Percentiles rank a stretch among this genome's conserved stretches.
phyloP scores from a whole-genome alignment of 2,797 vertebrate genomes.

The Poeciliopsis turneri region DNA sequence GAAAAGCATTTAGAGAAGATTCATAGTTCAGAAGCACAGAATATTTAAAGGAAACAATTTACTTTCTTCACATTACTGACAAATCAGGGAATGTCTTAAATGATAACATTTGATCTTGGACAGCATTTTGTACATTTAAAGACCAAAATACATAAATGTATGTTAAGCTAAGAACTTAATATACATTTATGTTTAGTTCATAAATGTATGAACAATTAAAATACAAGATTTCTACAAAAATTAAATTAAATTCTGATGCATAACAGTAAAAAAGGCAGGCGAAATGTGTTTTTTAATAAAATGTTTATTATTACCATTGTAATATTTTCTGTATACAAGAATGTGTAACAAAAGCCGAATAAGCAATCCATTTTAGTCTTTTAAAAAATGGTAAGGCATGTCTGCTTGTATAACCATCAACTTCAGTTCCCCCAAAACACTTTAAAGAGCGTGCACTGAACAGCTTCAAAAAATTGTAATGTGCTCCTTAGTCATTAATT shows the following conservation, averaged over 20 bases:
- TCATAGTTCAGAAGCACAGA: neutral
- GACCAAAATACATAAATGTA: neutral
- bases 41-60: neutral
- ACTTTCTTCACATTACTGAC: neutral
- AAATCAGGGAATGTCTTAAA: neutral
- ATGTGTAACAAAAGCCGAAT: slow-evolving; percentile 87
- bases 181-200: too few relatives aligned
- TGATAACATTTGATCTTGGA: neutral
- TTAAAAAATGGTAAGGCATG: slow-evolving; percentile 86
- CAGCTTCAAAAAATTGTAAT: slow-evolving; percentile 59
- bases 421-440: slow-evolving; percentile 67
- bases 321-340: slow-evolving; percentile 84
- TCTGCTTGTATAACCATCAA: slow-evolving; percentile 78
- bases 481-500: slow-evolving; percentile 62
- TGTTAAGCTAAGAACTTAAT: too few relatives aligned
- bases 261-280: neutral
- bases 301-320: slow-evolving; percentile 80
- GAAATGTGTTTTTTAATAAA: slow-evolving; percentile 66
- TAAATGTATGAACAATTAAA: too few relatives aligned
- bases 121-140: neutral
- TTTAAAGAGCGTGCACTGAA: slow-evolving; percentile 72
- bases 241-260: neutral
- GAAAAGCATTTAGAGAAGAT: neutral
- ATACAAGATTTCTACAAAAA: neutral
- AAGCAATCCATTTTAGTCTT: slow-evolving; percentile 81